Percentiles rank a stretch among this genome's conserved stretches.
Evolutionary conservation across 1,140 invertebrate species (phyloP).

Genomic region (Sycobia sp.): DNA sequence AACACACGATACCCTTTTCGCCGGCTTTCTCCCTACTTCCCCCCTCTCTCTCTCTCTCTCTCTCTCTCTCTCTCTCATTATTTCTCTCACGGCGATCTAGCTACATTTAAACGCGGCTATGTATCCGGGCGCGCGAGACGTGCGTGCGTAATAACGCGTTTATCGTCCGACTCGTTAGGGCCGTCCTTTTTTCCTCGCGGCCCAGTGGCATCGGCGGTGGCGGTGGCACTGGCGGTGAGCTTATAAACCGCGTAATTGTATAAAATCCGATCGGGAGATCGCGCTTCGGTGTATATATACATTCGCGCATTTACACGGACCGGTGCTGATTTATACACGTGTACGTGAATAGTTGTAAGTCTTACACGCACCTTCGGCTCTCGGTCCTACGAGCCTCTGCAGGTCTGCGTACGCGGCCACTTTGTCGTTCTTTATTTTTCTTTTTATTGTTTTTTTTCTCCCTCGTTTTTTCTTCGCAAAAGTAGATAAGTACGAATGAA

Average conservation of each 20-base stretch:
- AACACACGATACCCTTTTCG: background rate
- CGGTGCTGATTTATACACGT: no score
- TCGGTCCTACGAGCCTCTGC: no score
- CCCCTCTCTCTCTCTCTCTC: background rate
- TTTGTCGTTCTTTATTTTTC: no score
- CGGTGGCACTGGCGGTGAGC: background rate
- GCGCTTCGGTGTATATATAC: background rate
- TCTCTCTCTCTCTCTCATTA: background rate
- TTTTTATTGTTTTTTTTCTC: no score
- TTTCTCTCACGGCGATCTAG: background rate
- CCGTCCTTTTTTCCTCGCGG: background rate
- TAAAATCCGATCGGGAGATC: background rate
- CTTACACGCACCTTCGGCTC: no score
- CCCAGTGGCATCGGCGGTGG: background rate
- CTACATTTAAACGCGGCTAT: conserved; percentile 15
- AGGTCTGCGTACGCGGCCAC: no score
- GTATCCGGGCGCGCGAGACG: conserved; percentile 13
- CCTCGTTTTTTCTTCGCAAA: no score
- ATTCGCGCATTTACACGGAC: no score
- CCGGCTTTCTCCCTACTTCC: background rate
- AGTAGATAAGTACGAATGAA: no score
- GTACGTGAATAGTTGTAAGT: no score
- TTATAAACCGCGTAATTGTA: background rate
- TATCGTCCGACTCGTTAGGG: conserved; percentile 29
- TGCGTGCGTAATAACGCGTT: conserved; percentile 32